Evolutionary conservation across 1,140 invertebrate species (phyloP), one percentile per base, ranked within the genome.

Genomic region (Lethocerus indicus): DNA sequence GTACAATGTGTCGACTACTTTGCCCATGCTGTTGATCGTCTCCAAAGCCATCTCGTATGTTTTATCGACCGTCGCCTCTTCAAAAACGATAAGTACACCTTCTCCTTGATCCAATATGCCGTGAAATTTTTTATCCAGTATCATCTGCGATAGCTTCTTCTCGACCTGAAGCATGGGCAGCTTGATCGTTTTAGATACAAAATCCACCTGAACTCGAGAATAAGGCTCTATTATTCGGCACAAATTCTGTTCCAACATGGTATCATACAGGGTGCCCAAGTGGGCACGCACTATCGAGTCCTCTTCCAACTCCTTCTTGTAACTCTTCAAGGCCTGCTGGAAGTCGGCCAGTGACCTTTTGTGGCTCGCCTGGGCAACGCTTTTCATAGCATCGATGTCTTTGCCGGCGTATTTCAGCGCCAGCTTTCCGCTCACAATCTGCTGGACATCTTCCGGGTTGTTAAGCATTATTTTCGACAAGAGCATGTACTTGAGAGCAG

Each of bases 131-230:
- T 94, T 92, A 66, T 99, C 96, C 60, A 99, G 70, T 63, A 99
- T 98, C 96, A 99, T 99, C 67, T 99, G 95, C 23, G 94, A 97
- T 16, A 99, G 67, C 69, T 99, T 99, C 67, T 95, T 94, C 65
- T 99, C 96, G 39, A 99, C 93, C 70, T 84, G 80, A 43, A 83
- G 73, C 67, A 88, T 79, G 9, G 85, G 80, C 37, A 97, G 70
- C 61, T 90, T 82, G 68, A 97, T 97, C 50, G 80, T 76, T 52
- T 79, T 74, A 14, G 91, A 83, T 27, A 72, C 68, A 63, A 72
- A 70, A 51, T 73, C 69, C 57, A 92, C 89, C 74, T 97, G 87
- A 1, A 99, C 94, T 61, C 83, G 74, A 50, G 92, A 97, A 65
- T 98, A 99, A 9, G 96, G 96, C 67, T 99, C 94, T 55, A 99